Conservation (phyloP, 2,113 vertebrate species). For the Bubo bubo region DNA sequence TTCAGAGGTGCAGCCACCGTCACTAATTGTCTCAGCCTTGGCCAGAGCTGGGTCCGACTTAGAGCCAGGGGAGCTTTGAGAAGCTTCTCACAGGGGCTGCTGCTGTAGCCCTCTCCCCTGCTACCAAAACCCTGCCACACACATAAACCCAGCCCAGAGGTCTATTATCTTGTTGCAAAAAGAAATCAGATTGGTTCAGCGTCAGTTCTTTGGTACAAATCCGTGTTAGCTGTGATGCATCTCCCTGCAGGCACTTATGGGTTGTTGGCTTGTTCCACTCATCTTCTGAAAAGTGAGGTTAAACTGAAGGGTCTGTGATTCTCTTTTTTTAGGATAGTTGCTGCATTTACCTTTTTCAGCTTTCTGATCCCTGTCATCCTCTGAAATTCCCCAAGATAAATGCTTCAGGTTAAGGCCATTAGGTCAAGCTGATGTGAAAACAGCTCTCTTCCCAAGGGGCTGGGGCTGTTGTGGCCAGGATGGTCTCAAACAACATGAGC, state of each 20-base stretch:
- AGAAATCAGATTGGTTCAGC: background rate
- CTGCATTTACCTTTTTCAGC: background rate
- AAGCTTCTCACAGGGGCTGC: no score
- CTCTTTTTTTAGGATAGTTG: background rate
- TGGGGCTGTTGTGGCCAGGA: background rate
- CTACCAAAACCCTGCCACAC: no score
- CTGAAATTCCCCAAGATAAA: background rate
- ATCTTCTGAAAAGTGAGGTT: background rate
- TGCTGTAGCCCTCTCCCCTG: no score
- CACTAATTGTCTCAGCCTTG: no score
- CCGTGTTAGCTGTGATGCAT: background rate
- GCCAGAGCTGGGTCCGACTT: no score
- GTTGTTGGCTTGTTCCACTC: background rate
- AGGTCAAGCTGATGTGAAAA: background rate
- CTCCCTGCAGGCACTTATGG: background rate
- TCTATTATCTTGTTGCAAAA: background rate
- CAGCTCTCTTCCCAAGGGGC: background rate
- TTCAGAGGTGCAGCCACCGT: no score
- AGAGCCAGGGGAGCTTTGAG: no score
- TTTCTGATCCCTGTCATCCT: background rate
- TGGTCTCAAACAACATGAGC: background rate
- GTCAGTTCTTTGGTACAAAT: background rate
- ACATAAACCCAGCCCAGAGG: background rate
- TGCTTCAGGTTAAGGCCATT: background rate
- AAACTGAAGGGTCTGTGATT: background rate